Conservation (phyloP, 1,140 invertebrate species). For the Orchestia grillus region DNA sequence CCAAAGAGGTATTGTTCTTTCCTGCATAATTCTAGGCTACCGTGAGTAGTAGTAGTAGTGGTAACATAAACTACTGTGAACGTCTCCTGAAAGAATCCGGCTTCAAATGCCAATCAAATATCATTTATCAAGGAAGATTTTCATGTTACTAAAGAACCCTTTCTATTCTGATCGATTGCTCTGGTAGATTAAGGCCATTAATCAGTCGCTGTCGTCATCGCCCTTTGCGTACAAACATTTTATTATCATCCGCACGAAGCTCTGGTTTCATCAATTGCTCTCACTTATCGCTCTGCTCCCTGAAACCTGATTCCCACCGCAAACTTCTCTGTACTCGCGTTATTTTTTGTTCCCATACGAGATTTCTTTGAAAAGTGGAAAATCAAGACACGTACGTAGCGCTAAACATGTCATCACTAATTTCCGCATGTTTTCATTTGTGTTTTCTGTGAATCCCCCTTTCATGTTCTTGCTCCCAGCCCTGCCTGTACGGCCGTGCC, state of each 20-base stretch:
- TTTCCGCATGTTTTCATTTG: neutral
- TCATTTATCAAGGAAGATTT: neutral
- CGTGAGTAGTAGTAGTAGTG: too few relatives aligned
- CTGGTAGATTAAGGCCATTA: neutral
- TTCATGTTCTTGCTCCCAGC: neutral
- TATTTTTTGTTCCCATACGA: neutral
- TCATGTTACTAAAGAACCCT: neutral
- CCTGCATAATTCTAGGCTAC: too few relatives aligned
- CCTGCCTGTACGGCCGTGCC: neutral
- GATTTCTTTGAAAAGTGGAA: neutral
- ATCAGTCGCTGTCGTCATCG: neutral
- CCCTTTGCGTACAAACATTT: neutral
- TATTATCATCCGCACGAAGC: neutral
- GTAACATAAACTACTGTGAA: too few relatives aligned
- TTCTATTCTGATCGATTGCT: neutral
- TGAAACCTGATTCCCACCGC: neutral
- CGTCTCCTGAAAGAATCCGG: too few relatives aligned
- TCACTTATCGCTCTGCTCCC: neutral
- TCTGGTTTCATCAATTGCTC: neutral
- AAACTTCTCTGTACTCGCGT: neutral
- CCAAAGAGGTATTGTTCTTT: too few relatives aligned
- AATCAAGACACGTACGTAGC: neutral
- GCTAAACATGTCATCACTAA: neutral
- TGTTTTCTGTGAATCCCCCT: neutral
- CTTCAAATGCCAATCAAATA: neutral